Conservation (phyloP, 2,797 vertebrate genomes). For the Urocyon cinereoargenteus region DNA sequence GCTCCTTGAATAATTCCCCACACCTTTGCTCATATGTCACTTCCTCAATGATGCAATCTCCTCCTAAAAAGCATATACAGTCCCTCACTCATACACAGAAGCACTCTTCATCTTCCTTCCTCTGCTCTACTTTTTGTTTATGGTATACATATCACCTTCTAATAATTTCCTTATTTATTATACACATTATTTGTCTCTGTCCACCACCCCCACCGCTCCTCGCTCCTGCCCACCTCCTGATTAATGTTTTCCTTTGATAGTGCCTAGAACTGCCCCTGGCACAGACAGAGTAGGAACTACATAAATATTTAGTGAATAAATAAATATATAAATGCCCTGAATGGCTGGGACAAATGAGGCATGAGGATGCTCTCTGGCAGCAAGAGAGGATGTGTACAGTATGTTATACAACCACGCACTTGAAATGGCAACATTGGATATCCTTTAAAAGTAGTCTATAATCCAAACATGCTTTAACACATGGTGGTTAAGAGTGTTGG, state of each 20-base stretch:
- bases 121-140: neutral
- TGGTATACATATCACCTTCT: neutral
- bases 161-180: neutral
- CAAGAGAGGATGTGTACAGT: neutral
- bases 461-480: neutral
- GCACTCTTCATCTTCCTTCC: neutral
- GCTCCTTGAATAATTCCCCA: neutral
- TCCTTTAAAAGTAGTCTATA: slow-evolving; percentile 41
- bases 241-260: neutral
- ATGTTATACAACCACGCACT: neutral
- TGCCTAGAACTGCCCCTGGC: neutral
- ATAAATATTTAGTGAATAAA: neutral
- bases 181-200: neutral
- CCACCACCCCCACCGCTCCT: neutral
- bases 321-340: neutral
- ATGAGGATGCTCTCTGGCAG: neutral
- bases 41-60: neutral
- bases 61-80: neutral
- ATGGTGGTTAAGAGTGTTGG: neutral
- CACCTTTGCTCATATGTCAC: neutral
- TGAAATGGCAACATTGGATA: neutral
- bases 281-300: neutral
- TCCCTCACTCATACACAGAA: neutral
- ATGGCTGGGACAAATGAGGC: neutral
- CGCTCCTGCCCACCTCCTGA: neutral